Conservation (phyloP, 2,113 vertebrate genomes). For the Coregonus clupeaformis region DNA sequence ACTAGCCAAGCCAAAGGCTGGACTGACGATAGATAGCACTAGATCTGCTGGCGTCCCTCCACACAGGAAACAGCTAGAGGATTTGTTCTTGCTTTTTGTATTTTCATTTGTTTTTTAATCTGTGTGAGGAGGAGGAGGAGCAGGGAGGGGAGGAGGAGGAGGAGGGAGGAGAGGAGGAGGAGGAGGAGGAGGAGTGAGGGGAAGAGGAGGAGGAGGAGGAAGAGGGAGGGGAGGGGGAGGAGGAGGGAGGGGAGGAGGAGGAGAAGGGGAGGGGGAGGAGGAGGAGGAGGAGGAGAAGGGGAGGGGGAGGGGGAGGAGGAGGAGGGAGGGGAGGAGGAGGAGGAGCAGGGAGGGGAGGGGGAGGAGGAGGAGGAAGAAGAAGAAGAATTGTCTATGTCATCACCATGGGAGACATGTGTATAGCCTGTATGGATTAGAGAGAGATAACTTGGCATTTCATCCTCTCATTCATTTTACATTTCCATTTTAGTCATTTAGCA, state of each 20-base stretch:
- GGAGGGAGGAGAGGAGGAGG: no score
- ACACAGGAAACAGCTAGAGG: background rate
- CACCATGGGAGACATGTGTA: background rate
- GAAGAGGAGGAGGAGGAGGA: no score
- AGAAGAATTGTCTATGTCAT: background rate
- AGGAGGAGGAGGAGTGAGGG: no score
- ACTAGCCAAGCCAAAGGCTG: background rate
- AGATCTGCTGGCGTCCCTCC: background rate
- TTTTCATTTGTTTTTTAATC: background rate
- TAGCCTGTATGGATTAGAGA: background rate
- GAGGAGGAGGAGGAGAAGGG: background rate
- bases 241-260: background rate
- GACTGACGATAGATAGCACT: background rate
- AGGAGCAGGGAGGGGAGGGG: no score
- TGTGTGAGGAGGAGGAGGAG: background rate
- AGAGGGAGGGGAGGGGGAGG: no score
- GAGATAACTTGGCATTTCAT: background rate
- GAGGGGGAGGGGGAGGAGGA: no score
- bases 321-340: no score
- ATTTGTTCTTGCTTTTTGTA: background rate
- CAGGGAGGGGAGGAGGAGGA: no score
- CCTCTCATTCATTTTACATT: no score
- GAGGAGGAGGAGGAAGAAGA: no score
- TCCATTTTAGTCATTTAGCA: no score
- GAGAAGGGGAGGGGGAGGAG: no score